Conservation (phyloP, 2,113 vertebrate species). For the Lepidothrix coronata region DNA sequence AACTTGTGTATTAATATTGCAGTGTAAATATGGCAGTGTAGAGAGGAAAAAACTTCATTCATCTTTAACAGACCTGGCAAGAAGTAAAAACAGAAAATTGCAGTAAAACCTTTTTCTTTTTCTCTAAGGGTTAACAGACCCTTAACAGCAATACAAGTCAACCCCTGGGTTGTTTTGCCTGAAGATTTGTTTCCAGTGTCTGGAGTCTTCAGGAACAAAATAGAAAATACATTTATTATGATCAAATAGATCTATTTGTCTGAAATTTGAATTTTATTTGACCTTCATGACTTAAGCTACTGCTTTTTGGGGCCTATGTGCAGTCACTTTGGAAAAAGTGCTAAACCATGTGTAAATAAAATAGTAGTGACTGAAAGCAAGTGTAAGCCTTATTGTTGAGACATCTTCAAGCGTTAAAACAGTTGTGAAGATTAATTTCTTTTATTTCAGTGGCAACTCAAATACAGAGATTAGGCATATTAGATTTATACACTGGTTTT, state of each 20-base stretch:
- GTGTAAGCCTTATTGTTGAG: neutral
- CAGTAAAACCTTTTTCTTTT: neutral
- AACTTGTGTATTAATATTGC: neutral
- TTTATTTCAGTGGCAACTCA: neutral
- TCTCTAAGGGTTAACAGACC: neutral
- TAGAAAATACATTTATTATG: neutral
- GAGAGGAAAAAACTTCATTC: neutral
- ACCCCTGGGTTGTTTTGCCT: neutral
- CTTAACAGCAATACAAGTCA: neutral
- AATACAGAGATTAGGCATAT: neutral
- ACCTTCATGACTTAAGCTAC: neutral
- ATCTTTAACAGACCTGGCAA: neutral
- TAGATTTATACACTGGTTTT: neutral
- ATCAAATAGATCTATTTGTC: neutral
- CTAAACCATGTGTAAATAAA: neutral
- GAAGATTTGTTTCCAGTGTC: neutral
- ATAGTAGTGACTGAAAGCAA: neutral
- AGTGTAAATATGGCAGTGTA: neutral
- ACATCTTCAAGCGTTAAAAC: neutral
- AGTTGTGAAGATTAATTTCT: neutral
- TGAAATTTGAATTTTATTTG: neutral
- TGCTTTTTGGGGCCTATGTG: fast-evolving
- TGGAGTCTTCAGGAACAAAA: neutral
- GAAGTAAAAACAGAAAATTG: neutral
- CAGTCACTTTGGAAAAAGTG: neutral